Evolutionary conservation across 2,888 invertebrate species (phyloP).

Genomic region (Phyllotreta striolata): DNA sequence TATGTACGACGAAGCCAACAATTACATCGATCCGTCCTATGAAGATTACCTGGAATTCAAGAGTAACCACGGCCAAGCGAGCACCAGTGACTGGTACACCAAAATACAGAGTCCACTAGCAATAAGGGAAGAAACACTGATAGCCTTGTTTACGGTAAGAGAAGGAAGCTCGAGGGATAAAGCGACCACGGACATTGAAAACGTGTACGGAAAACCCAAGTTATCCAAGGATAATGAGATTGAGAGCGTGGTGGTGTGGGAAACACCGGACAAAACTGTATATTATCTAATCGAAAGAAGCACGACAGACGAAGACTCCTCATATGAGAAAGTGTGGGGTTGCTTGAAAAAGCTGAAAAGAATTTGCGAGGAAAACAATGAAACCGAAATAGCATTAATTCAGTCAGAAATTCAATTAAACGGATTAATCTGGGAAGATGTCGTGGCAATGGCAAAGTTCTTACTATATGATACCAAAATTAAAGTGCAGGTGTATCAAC

Average conservation of each 20-base stretch:
- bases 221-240: background rate
- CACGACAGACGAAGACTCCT: conserved; percentile 5
- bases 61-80: background rate
- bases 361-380: conserved; percentile 17
- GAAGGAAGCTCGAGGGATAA: background rate
- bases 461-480: conserved; percentile 16
- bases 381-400: conserved; percentile 14
- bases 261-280: background rate
- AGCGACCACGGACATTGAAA: background rate
- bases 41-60: background rate
- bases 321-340: conserved; percentile 16
- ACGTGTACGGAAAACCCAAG: background rate
- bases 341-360: conserved; percentile 8
- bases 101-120: too few species aligned
- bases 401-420: conserved; percentile 13
- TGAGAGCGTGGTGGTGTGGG: background rate
- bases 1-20: background rate
- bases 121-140: too few species aligned
- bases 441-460: conserved; percentile 19
- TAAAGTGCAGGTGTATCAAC: background rate
- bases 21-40: background rate
- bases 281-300: background rate
- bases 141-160: too few species aligned
- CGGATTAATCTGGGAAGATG: conserved; percentile 22
- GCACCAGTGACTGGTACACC: too few species aligned